Evolutionary conservation across 2,888 invertebrate species (phyloP), one percentile per base, ranked within the genome.

Genomic region (Tortricodes alternella): DNA sequence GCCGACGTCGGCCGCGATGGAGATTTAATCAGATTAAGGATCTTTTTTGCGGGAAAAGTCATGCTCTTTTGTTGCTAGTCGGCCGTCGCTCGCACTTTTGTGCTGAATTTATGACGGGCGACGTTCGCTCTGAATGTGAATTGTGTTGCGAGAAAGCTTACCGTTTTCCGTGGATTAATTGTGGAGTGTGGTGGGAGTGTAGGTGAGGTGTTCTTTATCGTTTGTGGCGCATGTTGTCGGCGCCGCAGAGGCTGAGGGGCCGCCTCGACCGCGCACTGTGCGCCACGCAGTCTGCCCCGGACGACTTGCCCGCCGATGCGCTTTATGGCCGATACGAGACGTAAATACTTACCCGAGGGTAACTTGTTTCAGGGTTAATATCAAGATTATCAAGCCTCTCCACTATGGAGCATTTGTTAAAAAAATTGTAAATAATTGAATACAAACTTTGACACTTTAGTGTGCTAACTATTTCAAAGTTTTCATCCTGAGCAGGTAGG

Each of bases 1-100:
- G 81, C 89, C 85, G 89, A 89, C 90, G 88, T 90, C 88, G 83
- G 82, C 87, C 79, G 80, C 88, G 88, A 90, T 90, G 90, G 90
- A 89, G 89, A 89, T 90, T 90, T 90, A 90, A 90, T 89, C 89
- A 89, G 90, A 89, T 90, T 90, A 90, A 89, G 90, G 90, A 89
- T 90, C 88, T 89, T 90, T 82, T 90, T 89, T 86, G 86, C 84
- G 83, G 85, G 83, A 85, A 86, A 88, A 88, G 86, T 88, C 88
- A 80, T 87, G 89, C 81, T 86, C 89, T 81, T 89, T 88, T 89
- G 88, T 89, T 89, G 85, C 85, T 84, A 78, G 79, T 82, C 85
- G 81, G 78, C 84, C 83, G 83, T 80, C 83, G 80, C 83, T 82
- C 81, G 83, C 87, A 87, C 87, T 89, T 86, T 87, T 86, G 84